Evolutionary conservation across 2,888 invertebrate species (phyloP).

Genomic region (Zygogramma bicolorata): DNA sequence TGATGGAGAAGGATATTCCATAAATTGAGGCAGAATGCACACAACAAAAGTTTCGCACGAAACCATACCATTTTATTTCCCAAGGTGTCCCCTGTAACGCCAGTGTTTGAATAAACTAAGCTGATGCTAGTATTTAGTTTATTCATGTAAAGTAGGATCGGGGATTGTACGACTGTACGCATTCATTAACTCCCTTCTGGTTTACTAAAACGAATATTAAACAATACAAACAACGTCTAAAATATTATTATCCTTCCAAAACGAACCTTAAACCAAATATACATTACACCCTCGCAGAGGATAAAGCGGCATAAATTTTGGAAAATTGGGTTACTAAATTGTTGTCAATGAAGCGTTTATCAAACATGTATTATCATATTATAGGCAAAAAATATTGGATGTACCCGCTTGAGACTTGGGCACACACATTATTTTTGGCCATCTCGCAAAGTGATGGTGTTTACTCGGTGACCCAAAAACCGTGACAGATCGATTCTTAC

Average conservation of each 20-base stretch:
- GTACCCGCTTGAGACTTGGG: not conserved
- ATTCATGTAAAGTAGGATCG: slow-evolving; percentile 41
- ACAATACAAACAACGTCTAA: slow-evolving; percentile 60
- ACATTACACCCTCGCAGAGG: slow-evolving; percentile 34
- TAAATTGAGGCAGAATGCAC: no score
- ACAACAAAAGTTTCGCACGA: not conserved
- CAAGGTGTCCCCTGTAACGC: not conserved
- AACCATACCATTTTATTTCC: not conserved
- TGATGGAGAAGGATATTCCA: no score
- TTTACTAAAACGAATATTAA: slow-evolving; percentile 60
- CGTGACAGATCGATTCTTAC: not conserved
- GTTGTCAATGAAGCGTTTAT: slow-evolving; percentile 16
- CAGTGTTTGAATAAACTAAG: slow-evolving; percentile 38
- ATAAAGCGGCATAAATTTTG: slow-evolving; percentile 17
- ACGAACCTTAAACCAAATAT: slow-evolving; percentile 50
- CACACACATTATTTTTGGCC: slow-evolving; percentile 9
- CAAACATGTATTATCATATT: slow-evolving; percentile 8
- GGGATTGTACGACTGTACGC: slow-evolving; percentile 56
- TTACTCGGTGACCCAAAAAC: slow-evolving; percentile 10
- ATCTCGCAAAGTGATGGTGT: not conserved
- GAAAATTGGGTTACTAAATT: slow-evolving; percentile 17
- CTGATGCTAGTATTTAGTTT: slow-evolving; percentile 42
- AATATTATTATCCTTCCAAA: slow-evolving; percentile 57
- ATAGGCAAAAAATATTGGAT: slow-evolving; percentile 10
- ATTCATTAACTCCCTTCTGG: slow-evolving; percentile 59